phyloP scores from a whole-genome alignment of 30 jellyfish, hydroid and myxozoan species.

The Turritopsis rubra region DNA sequence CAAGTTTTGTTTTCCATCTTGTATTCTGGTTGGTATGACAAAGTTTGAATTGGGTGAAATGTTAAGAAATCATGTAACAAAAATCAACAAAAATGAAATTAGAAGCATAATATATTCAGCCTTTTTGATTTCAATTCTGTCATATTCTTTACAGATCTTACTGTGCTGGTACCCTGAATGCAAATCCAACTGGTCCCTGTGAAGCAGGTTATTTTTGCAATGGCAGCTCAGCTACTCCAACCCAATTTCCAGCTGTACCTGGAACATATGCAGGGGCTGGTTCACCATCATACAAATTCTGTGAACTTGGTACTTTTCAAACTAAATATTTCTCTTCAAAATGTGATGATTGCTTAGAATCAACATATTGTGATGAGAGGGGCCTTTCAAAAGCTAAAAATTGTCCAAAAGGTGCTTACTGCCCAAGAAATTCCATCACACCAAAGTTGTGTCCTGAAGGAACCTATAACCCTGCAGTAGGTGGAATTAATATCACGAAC shows the following conservation, averaged over 20 bases:
- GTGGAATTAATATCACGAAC: slow-evolving; percentile 56
- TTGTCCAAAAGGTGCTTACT: slow-evolving; percentile 77
- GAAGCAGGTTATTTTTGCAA: slow-evolving; percentile 87
- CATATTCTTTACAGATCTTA: slow-evolving; percentile 44
- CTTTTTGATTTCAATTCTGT: too few relatives aligned
- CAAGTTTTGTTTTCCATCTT: not conserved
- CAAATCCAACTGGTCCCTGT: slow-evolving; percentile 98
- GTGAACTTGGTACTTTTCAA: slow-evolving; percentile 7
- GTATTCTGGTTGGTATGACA: too few relatives aligned
- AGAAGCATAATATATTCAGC: too few relatives aligned
- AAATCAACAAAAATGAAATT: not conserved
- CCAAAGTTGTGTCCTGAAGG: slow-evolving; percentile 95
- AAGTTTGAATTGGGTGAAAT: too few relatives aligned
- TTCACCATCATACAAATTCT: not conserved
- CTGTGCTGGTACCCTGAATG: slow-evolving; percentile 90
- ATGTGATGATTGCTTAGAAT: slow-evolving; percentile 24
- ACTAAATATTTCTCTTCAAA: not conserved
- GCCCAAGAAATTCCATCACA: slow-evolving; percentile 57
- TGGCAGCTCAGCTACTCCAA: slow-evolving; percentile 69
- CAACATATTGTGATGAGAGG: slow-evolving; percentile 80
- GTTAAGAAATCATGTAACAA: not conserved
- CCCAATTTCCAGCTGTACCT: slow-evolving; percentile 51
- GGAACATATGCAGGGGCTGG: slow-evolving; percentile 36
- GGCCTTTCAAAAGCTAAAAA: slow-evolving; percentile 67
- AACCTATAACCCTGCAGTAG: slow-evolving; percentile 68